phyloP scores from a whole-genome alignment of 2,797 vertebrate genomes.

The Lagocephalus sceleratus region DNA sequence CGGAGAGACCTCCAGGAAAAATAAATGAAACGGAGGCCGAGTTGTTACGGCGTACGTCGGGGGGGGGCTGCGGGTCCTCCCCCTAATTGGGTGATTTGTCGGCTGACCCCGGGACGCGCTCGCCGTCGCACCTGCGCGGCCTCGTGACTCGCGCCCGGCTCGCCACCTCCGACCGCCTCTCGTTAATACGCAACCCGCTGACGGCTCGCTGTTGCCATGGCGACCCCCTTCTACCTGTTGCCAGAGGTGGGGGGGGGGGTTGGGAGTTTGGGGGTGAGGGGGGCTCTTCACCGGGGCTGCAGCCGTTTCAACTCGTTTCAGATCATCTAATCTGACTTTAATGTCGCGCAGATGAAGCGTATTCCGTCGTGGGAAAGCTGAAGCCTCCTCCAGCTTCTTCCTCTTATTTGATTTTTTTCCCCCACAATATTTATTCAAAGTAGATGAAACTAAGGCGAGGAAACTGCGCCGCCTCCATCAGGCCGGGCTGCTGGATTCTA shows the following conservation, averaged over 20 bases:
- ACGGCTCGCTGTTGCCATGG: slow-evolving; percentile 64
- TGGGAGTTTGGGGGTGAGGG: slow-evolving; percentile 18
- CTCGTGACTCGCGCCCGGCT: not conserved
- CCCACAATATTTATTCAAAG: slow-evolving; percentile 22
- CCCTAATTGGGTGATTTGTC: slow-evolving; percentile 61
- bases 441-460: slow-evolving; percentile 42
- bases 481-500: slow-evolving; percentile 35
- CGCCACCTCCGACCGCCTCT: slow-evolving; percentile 41
- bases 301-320: slow-evolving; percentile 28
- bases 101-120: slow-evolving; percentile 23
- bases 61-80: slow-evolving; percentile 29
- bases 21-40: too few relatives aligned
- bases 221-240: slow-evolving; percentile 64
- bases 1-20: too few relatives aligned
- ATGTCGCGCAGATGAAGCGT: slow-evolving; percentile 14
- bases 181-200: slow-evolving; percentile 56
- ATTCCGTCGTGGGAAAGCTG: slow-evolving; percentile 17
- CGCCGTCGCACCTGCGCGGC: slow-evolving; percentile 3
- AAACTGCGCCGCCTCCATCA: slow-evolving; percentile 51
- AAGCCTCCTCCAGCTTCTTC: not conserved
- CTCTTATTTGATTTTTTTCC: slow-evolving; percentile 22
- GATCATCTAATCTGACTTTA: slow-evolving; percentile 13
- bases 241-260: slow-evolving; percentile 28
- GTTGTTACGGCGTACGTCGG: too few relatives aligned
- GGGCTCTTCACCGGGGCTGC: too few relatives aligned